Conservation (phyloP, 1,140 invertebrate species). For the Tribolium castaneum region DNA sequence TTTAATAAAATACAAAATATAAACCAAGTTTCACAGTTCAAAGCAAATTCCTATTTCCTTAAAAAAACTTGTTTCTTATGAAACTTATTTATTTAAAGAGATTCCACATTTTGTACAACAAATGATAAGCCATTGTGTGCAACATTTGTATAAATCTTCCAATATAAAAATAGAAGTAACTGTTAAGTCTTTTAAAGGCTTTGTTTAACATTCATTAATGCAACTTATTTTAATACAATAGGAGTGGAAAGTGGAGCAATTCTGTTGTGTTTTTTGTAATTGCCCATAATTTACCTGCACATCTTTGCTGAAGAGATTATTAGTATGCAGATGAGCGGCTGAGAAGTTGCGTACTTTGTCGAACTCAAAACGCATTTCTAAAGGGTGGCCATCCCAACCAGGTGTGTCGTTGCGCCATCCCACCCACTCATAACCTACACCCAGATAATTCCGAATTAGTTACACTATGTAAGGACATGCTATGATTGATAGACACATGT, state of each 20-base stretch:
- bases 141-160: too few species aligned
- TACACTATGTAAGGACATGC: not conserved
- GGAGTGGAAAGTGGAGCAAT: not conserved
- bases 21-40: too few species aligned
- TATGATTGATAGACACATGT: too few species aligned
- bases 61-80: too few species aligned
- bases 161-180: too few species aligned
- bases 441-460: conserved; percentile 1
- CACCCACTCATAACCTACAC: conserved; percentile 82
- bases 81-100: too few species aligned
- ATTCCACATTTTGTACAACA: too few species aligned
- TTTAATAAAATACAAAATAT: too few species aligned
- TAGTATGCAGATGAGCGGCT: conserved; percentile 76
- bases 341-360: conserved; percentile 80
- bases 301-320: conserved; percentile 74
- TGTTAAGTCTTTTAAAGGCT: not conserved
- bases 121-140: too few species aligned
- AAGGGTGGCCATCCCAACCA: conserved; percentile 67
- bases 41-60: too few species aligned
- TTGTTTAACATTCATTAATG: not conserved
- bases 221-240: not conserved
- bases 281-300: conserved; percentile 69
- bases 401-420: conserved; percentile 82
- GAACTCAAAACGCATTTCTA: conserved; percentile 82
- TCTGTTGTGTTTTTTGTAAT: not conserved